Percentiles rank a stretch among this genome's conserved stretches.
phyloP scores from a whole-genome alignment of 2,797 vertebrate genomes.

The Adrianichthys oophorus region DNA sequence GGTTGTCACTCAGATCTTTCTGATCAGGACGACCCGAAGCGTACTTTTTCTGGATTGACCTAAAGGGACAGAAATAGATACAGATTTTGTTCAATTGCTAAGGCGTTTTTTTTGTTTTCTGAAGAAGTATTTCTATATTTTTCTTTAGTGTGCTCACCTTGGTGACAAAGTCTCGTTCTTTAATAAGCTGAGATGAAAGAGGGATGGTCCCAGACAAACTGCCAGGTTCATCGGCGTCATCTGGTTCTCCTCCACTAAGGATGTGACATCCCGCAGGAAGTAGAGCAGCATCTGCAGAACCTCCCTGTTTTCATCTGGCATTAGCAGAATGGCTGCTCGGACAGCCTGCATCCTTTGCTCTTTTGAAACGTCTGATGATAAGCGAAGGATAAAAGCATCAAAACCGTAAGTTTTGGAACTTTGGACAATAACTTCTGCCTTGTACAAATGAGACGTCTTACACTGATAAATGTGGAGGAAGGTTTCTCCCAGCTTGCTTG shows the following conservation, averaged over 20 bases:
- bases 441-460: conserved; percentile 67
- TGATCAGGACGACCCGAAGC: conserved; percentile 94
- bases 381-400: not conserved
- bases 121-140: no score
- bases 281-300: conserved; percentile 90
- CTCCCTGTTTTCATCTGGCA: conserved; percentile 96
- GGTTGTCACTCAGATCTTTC: conserved; percentile 96
- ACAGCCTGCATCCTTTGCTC: conserved; percentile 92
- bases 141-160: conserved; percentile 69
- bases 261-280: conserved; percentile 90
- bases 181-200: conserved; percentile 94
- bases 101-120: no score
- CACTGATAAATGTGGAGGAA: conserved; percentile 98
- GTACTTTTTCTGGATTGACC: conserved; percentile 96
- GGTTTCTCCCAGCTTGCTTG: conserved; percentile 95
- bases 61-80: conserved; percentile 47
- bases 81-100: no score
- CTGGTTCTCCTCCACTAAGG: conserved; percentile 92
- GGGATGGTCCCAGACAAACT: conserved; percentile 94
- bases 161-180: conserved; percentile 91
- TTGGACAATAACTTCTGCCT: not conserved
- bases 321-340: conserved; percentile 91
- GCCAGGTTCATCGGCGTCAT: conserved; percentile 98
- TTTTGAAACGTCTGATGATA: conserved; percentile 86
- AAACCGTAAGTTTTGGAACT: not conserved